These are phyloP conservation scores for Chalcosyrphus nemorum DNA, from an alignment of 2,888 invertebrate species.

Conservation along the genomic window DNA sequence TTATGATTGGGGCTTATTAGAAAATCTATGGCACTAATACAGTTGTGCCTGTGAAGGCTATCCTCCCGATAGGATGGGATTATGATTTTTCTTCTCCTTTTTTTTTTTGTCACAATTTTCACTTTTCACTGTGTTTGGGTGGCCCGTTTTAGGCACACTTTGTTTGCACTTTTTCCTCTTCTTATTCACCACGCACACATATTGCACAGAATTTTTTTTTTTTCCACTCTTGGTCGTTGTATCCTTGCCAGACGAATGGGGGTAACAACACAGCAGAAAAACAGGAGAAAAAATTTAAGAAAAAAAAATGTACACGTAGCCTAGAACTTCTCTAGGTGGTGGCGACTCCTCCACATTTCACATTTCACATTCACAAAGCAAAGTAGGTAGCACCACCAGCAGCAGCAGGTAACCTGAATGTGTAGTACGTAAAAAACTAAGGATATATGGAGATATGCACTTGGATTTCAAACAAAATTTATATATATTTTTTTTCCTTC, in stretches of 20 bases:
- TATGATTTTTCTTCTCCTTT: not conserved
- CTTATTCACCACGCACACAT: constrained; percentile 2
- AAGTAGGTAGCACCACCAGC: constrained; percentile 46
- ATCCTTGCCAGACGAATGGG: constrained; percentile 51
- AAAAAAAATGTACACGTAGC: constrained; percentile 56
- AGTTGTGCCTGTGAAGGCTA: not conserved
- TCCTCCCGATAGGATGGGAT: not conserved
- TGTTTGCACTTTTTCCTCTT: constrained; percentile 18
- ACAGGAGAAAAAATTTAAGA: not conserved
- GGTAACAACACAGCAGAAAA: not conserved
- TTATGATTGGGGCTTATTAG: constrained; percentile 26
- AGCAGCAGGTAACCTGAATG: constrained; percentile 44
- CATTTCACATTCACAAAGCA: constrained; percentile 68
- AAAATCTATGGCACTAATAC: constrained; percentile 1
- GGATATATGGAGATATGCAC: constrained; percentile 40
- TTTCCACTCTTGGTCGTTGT: not conserved
- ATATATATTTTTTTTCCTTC: constrained; percentile 10
- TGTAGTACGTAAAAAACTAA: constrained; percentile 11
- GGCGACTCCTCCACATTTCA: constrained; percentile 40
- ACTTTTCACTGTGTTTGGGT: constrained; percentile 36
- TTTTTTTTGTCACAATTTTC: constrained; percentile 23
- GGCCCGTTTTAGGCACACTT: constrained; percentile 30
- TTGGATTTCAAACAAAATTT: constrained; percentile 38
- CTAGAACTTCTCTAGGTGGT: constrained; percentile 68
- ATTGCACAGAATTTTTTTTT: not conserved